Conservation (phyloP, 2,888 invertebrate species). For the Watsonalla cultraria region DNA sequence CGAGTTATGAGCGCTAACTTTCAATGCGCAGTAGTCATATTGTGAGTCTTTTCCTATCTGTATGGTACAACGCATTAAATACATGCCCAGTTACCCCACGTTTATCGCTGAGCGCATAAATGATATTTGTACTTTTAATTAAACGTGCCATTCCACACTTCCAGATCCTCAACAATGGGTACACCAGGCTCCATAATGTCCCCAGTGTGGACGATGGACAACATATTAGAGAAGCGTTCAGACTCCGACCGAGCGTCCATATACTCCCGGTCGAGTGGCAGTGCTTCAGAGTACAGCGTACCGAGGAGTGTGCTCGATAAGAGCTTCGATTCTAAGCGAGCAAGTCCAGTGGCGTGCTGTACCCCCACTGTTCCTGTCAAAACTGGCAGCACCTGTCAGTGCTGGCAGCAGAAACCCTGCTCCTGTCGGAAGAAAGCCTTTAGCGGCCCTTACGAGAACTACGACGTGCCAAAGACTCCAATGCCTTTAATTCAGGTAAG, state of each 20-base stretch:
- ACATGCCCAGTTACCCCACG: too few relatives aligned
- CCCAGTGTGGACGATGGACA: constrained; percentile 80
- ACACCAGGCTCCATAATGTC: constrained; percentile 73
- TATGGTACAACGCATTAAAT: too few relatives aligned
- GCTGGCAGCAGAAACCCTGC: constrained; percentile 66
- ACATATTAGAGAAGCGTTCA: constrained; percentile 66
- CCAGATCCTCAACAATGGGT: constrained; percentile 79
- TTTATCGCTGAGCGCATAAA: too few relatives aligned
- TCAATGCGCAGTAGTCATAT: too few relatives aligned
- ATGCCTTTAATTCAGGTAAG: constrained; percentile 72
- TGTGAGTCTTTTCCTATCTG: too few relatives aligned
- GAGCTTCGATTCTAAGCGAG: constrained; percentile 69
- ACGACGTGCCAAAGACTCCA: constrained; percentile 87
- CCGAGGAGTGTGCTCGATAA: constrained; percentile 71
- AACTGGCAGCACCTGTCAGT: constrained; percentile 58
- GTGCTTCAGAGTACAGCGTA: constrained; percentile 82
- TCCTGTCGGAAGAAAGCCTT: constrained; percentile 62
- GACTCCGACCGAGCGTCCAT: constrained; percentile 81
- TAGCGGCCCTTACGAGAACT: constrained; percentile 85
- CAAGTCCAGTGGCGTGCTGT: constrained; percentile 63
- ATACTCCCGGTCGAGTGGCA: constrained; percentile 82
- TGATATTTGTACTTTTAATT: too few relatives aligned
- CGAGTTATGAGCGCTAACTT: too few relatives aligned
- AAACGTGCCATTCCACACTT: constrained; percentile 17
- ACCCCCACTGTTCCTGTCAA: constrained; percentile 80